Percentiles rank a stretch among this genome's conserved stretches.
Conservation (phyloP, 2,113 vertebrate genomes). For the Amazona guildingii region DNA sequence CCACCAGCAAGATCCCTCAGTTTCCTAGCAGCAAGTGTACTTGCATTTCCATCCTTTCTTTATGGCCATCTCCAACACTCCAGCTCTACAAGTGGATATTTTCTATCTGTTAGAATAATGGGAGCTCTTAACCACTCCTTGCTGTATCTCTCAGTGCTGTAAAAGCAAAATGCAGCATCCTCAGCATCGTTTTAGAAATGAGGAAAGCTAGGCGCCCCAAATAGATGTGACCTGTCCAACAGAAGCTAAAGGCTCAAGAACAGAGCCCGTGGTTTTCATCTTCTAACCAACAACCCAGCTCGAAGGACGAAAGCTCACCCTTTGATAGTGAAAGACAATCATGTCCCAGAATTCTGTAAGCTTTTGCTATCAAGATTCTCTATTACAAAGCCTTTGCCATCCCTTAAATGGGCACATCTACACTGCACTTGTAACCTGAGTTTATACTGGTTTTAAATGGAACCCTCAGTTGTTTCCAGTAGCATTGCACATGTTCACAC, state of each 20-base stretch:
- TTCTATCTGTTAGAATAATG: not conserved
- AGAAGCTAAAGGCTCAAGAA: not conserved
- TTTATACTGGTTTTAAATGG: not conserved
- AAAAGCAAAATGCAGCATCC: not conserved
- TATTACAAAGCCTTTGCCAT: not conserved
- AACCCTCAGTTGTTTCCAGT: not conserved
- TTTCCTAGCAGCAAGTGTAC: not conserved
- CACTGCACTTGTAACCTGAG: not conserved
- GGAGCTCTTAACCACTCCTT: not conserved
- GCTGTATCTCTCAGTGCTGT: not conserved
- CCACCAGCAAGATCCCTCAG: not conserved
- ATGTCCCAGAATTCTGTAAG: not conserved
- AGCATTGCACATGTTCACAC: not conserved
- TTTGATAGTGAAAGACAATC: not conserved
- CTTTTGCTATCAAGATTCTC: not conserved
- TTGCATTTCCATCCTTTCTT: fast-evolving
- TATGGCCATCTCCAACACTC: fast-evolving
- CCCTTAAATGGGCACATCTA: not conserved
- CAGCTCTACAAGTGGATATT: not conserved
- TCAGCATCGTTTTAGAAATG: fast-evolving
- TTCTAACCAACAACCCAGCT: not conserved
- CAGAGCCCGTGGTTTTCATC: not conserved
- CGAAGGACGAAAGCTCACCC: not conserved
- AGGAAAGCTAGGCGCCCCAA: not conserved
- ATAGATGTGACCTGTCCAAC: not conserved